Evolutionary conservation across 2,888 invertebrate genomes (phyloP).

Genomic region (Scaptomyza polygonia): DNA sequence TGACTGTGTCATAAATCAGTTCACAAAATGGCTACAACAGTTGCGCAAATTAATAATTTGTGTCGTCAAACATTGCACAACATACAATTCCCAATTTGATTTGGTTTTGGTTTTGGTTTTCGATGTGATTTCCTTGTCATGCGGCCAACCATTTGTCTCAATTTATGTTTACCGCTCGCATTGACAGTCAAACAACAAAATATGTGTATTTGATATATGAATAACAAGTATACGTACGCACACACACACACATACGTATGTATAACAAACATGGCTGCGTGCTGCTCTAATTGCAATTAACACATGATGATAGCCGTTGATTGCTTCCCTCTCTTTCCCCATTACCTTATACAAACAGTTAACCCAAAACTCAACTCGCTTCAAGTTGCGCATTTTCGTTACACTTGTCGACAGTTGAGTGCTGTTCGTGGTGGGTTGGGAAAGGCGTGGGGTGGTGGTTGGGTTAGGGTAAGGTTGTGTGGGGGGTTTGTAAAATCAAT

Average conservation of each 20-base stretch:
- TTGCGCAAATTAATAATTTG: constrained; percentile 77
- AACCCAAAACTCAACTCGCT: constrained; percentile 10
- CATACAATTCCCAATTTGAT: constrained; percentile 30
- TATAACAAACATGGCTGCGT: constrained; percentile 50
- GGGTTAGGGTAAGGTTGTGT: constrained; percentile 2
- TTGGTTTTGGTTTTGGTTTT: constrained; percentile 17
- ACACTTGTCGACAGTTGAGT: constrained; percentile 26
- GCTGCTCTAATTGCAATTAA: constrained; percentile 73
- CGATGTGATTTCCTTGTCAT: constrained; percentile 56
- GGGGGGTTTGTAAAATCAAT: constrained; percentile 63
- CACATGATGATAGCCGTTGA: constrained; percentile 67
- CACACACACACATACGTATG: background rate
- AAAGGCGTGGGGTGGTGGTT: too few species aligned
- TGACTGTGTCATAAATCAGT: constrained; percentile 69
- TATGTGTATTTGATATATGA: constrained; percentile 13
- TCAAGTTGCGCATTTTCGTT: constrained; percentile 23
- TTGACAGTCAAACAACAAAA: constrained; percentile 46
- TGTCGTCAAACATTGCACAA: constrained; percentile 43
- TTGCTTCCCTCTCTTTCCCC: constrained; percentile 14
- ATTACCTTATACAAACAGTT: background rate
- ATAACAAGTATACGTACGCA: constrained; percentile 14
- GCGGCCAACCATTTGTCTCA: constrained; percentile 45
- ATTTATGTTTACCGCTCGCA: constrained; percentile 53
- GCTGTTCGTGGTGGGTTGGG: background rate
- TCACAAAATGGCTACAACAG: constrained; percentile 64